These are phyloP conservation scores for Girardia tigrina DNA, from an alignment of 2,888 invertebrate species.

Conservation along the genomic window DNA sequence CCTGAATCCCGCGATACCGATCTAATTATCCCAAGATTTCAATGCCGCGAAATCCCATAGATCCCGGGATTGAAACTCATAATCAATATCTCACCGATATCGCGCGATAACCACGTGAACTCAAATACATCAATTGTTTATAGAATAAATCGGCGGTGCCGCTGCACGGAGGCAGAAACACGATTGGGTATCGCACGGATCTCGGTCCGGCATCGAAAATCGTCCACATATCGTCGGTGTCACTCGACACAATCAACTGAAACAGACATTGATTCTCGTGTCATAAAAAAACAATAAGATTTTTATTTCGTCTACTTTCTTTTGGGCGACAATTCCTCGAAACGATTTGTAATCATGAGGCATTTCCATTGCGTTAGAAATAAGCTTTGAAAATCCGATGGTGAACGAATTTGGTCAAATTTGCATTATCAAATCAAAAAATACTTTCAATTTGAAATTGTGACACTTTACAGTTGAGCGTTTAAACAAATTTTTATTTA, in stretches of 20 bases:
- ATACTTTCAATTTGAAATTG: no score
- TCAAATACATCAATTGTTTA: conserved; percentile 65
- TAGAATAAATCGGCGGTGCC: conserved; percentile 76
- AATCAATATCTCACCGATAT: conserved; percentile 61
- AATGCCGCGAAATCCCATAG: conserved; percentile 4
- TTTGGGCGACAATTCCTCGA: not conserved
- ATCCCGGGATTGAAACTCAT: not conserved
- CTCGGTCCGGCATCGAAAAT: conserved; percentile 75
- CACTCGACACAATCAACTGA: conserved; percentile 59
- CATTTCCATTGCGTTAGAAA: no score
- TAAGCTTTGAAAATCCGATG: no score
- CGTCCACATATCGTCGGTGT: conserved; percentile 70
- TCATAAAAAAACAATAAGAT: no score
- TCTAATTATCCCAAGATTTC: no score
- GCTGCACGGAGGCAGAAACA: conserved; percentile 74
- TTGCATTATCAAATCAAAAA: no score
- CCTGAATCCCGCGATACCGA: no score
- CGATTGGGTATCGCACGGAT: conserved; percentile 62
- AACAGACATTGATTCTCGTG: no score
- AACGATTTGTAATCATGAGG: not conserved
- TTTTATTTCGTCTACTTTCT: not conserved
- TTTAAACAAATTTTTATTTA: no score
- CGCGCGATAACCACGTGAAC: conserved; percentile 66
- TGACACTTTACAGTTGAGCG: no score
- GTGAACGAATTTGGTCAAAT: no score